Evolutionary conservation across 1,140 invertebrate genomes (phyloP).

Genomic region (Hydropsyche tenuis): DNA sequence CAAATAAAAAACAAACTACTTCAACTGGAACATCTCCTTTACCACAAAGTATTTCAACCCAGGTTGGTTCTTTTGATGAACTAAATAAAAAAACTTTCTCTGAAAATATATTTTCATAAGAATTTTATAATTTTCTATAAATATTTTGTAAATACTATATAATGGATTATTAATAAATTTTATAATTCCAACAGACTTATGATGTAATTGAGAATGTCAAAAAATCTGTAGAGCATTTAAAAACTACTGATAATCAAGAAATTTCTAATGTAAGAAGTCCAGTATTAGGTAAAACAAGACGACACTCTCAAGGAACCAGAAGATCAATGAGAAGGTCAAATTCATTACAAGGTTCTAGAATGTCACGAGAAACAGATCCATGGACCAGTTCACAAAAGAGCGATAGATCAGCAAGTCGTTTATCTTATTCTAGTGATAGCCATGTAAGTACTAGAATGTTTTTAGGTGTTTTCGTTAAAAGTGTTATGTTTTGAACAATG

Average conservation of each 20-base stretch:
- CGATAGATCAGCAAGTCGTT: constrained; percentile 67
- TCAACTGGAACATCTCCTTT: constrained; percentile 83
- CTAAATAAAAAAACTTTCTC: background rate
- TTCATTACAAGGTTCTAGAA: constrained; percentile 56
- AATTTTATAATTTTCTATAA: background rate
- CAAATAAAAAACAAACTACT: constrained; percentile 53
- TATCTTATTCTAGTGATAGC: constrained; percentile 70
- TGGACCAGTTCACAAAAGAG: constrained; percentile 52
- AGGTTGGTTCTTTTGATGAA: constrained; percentile 67
- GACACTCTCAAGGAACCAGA: constrained; percentile 33
- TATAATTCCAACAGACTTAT: constrained; percentile 53
- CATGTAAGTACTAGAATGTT: constrained; percentile 59
- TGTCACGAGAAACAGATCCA: constrained; percentile 51
- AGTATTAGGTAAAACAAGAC: constrained; percentile 42
- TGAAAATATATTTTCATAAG: background rate
- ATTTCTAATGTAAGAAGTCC: constrained; percentile 35
- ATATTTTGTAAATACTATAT: background rate
- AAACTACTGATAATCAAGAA: constrained; percentile 35
- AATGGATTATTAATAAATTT: constrained; percentile 14
- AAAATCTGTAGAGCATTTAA: constrained; percentile 41
- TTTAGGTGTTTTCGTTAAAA: background rate
- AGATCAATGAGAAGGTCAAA: constrained; percentile 59
- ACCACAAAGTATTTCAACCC: constrained; percentile 84
- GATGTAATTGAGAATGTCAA: constrained; percentile 52
- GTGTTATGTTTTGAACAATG: constrained; percentile 9